A percentile compares a stretch with the other conserved stretches of the same genome.
Evolutionary conservation across 2,797 vertebrate species (phyloP).

Genomic region (Semaprochilodus insignis): DNA sequence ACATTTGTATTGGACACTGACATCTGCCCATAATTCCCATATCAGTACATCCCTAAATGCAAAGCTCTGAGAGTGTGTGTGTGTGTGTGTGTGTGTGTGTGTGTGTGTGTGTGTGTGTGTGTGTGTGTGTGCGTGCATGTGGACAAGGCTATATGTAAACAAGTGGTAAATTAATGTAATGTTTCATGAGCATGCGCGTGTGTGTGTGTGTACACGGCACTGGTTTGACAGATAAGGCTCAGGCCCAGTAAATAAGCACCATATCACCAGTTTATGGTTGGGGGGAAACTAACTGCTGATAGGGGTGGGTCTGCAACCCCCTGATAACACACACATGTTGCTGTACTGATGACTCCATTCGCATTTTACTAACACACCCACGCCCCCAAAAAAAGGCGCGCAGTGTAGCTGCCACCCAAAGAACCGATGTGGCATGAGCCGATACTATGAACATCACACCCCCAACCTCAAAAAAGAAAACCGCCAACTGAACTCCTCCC

Average conservation of each 20-base stretch:
- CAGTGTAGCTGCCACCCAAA: neutral
- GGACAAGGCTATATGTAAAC: neutral
- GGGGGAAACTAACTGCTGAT: conserved; percentile 30
- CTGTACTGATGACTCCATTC: neutral
- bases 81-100: too few relatives aligned
- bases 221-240: conserved; percentile 13
- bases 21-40: too few relatives aligned
- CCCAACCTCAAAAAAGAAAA: too few relatives aligned
- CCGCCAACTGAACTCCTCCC: too few relatives aligned
- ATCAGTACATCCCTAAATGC: too few relatives aligned
- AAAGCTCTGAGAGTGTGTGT: too few relatives aligned
- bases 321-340: conserved; percentile 36
- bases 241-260: conserved; percentile 24
- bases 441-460: too few relatives aligned
- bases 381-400: neutral
- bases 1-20: too few relatives aligned
- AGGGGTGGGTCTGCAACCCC: conserved; percentile 24
- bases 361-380: neutral
- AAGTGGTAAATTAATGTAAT: neutral
- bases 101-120: too few relatives aligned
- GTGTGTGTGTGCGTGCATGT: too few relatives aligned
- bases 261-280: neutral
- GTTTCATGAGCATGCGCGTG: conserved; percentile 10
- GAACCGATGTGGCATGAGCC: neutral
- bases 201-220: neutral